Evolutionary conservation across 2,113 vertebrate species (phyloP).

Genomic region (Paradoxurus hermaphroditus): DNA sequence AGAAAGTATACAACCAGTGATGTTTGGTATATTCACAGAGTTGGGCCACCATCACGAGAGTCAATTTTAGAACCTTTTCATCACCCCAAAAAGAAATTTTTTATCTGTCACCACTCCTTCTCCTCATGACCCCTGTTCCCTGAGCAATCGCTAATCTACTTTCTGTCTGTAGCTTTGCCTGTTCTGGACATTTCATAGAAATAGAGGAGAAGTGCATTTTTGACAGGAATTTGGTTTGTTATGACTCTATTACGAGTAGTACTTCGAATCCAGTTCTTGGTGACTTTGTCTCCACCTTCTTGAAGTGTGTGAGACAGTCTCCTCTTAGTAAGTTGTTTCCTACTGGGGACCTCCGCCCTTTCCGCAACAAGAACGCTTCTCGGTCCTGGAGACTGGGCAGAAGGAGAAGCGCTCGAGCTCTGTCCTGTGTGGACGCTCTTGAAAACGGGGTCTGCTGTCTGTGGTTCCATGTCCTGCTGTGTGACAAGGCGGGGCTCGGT

Average conservation of each 20-base stretch:
- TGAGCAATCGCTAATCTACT: not conserved
- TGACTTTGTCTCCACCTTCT: not conserved
- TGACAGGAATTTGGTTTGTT: not conserved
- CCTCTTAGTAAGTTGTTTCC: not conserved
- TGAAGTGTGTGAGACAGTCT: not conserved
- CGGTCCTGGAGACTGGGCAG: not conserved
- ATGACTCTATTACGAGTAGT: not conserved
- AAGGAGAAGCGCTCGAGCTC: not conserved
- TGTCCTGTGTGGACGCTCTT: constrained; percentile 56
- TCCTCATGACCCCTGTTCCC: not conserved
- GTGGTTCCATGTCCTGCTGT: accelerated
- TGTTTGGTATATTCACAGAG: not conserved
- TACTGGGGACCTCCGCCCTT: not conserved
- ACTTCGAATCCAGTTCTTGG: not conserved
- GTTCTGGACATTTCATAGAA: not conserved
- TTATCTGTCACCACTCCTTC: not conserved
- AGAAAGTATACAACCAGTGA: too few species aligned
- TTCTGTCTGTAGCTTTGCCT: not conserved
- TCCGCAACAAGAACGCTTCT: not conserved
- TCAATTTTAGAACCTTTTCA: not conserved
- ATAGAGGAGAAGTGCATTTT: not conserved
- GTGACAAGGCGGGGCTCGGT: not conserved
- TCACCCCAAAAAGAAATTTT: not conserved
- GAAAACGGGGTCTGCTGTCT: not conserved
- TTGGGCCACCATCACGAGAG: not conserved